Base-by-base conservation (phyloP, 1,140 invertebrate genomes). In the Papilio aristodemus region DNA sequence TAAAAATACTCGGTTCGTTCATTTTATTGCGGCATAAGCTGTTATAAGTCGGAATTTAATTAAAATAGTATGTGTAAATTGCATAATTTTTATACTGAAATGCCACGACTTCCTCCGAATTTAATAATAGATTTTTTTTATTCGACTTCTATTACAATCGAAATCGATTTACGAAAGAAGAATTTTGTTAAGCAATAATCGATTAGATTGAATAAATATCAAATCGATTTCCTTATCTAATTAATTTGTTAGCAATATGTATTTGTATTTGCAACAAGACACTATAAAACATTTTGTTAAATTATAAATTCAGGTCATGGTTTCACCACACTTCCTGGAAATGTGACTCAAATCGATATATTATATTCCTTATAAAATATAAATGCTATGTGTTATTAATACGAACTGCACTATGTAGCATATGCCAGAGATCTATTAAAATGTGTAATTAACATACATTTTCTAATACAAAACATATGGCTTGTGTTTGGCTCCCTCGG, bases 381-480 rank as follows among this genome's bases (percentile, higher is more conserved):
- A 62, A 62, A 62, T 62, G 25, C 43, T 19, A 46, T 50, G 25
- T 66, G 41, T 46, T 66, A 46, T 38, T 36, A 13, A 63, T 2
- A 63, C 19, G 13, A 66, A 66, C 63, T 17, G 17, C 22, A 8
- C 10, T 59, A 59, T 32, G 37, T 63, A 43, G 9, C 37, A 27
- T 14, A 59, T 25, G 41, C 22, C 25, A 50, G 41, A 27, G 6
- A 19, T 46, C 41, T 14, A 66, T 46, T 66, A 50, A 27, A 66
- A 46, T 46, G 22, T 14, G n/a, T 66, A 66, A 54, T 66, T 66
- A 46, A 66, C 63, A 66, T 46, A 46, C 22, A 46, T 46, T 46
- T 46, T 32, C 41, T 66, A 46, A 46, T 32, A 66, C 19, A 66
- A 62, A 62, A 62, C 59, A 38, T 62, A 10, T 62, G 59, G 59